phyloP scores from a whole-genome alignment of 2,797 vertebrate genomes.

The Microctenopoma stevenorrisi region DNA sequence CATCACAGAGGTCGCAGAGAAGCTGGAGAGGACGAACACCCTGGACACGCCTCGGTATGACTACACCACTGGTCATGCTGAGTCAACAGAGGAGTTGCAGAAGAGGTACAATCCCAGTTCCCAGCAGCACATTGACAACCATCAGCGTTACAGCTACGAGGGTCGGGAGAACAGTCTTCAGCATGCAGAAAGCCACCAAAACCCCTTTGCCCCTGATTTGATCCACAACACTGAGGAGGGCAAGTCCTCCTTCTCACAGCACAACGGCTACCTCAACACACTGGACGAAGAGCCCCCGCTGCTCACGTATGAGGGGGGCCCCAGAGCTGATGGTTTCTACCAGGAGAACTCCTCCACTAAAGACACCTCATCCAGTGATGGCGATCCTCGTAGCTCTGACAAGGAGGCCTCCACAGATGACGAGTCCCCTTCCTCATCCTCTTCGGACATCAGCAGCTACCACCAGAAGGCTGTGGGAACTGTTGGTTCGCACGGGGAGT shows the following conservation, averaged over 20 bases:
- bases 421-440: conserved; percentile 82
- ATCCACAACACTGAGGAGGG: conserved; percentile 79
- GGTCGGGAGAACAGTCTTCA: conserved; percentile 55
- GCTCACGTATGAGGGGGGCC: conserved; percentile 79
- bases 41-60: conserved; percentile 78
- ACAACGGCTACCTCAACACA: conserved; percentile 78
- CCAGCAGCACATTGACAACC: conserved; percentile 56
- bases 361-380: conserved; percentile 81
- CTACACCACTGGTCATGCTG: conserved; percentile 49
- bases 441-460: conserved; percentile 80
- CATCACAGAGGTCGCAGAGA: conserved; percentile 82
- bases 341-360: conserved; percentile 78
- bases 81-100: conserved; percentile 58
- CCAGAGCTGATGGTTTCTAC: conserved; percentile 70
- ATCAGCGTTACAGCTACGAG: conserved; percentile 63
- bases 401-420: conserved; percentile 83
- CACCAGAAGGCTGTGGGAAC: conserved; percentile 59
- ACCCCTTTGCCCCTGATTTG: conserved; percentile 80
- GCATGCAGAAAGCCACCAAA: conserved; percentile 61
- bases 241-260: conserved; percentile 73
- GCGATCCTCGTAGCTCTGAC: conserved; percentile 81
- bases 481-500: conserved; percentile 45
- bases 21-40: conserved; percentile 79
- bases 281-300: conserved; percentile 81
- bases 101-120: conserved; percentile 45